Conservation (phyloP, 2,888 invertebrate species). For the Xanthia togata region DNA sequence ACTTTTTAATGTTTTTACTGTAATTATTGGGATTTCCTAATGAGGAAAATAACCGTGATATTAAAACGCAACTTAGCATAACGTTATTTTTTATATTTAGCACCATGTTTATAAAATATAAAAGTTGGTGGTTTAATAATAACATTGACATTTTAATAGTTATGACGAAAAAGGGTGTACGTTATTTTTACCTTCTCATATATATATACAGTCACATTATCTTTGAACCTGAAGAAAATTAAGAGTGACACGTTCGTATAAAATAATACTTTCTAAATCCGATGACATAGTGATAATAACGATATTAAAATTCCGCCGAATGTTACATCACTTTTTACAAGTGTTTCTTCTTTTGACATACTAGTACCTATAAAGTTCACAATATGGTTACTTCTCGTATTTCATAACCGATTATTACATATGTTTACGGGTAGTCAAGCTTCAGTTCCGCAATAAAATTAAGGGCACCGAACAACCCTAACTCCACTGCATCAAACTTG, state of each 20-base stretch:
- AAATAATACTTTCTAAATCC: not conserved
- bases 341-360: not conserved
- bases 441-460: slow-evolving; percentile 28
- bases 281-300: not conserved
- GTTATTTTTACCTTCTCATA: slow-evolving; percentile 34
- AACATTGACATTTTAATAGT: slow-evolving; percentile 58
- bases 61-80: slow-evolving; percentile 15
- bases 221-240: slow-evolving; percentile 16
- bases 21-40: slow-evolving; percentile 1
- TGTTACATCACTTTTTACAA: not conserved
- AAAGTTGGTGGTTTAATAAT: slow-evolving; percentile 37
- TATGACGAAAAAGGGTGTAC: slow-evolving; percentile 40
- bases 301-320: not conserved
- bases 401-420: not conserved
- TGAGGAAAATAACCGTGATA: slow-evolving; percentile 24
- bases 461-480: slow-evolving; percentile 33
- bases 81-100: slow-evolving; percentile 30
- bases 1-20: not conserved
- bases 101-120: not conserved
- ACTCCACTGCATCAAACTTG: slow-evolving; percentile 62
- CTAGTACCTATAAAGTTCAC: not conserved
- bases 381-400: not conserved
- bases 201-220: slow-evolving; percentile 6
- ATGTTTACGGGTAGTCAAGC: slow-evolving; percentile 15
- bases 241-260: not conserved